Base-by-base conservation (phyloP, 2,797 vertebrate genomes). In the Pseudochirops cupreus region DNA sequence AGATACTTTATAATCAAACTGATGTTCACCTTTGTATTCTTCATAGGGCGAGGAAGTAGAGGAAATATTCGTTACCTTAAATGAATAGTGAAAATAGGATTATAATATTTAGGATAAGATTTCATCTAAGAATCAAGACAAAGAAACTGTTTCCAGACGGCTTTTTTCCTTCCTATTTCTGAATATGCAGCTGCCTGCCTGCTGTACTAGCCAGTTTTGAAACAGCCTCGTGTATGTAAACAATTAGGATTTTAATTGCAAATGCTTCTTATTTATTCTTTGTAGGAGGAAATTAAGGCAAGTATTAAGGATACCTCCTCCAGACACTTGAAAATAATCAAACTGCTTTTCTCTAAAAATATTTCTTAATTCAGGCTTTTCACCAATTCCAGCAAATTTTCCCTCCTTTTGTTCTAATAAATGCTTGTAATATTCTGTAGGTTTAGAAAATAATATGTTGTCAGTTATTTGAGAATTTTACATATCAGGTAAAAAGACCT, bases 311-410 rank as follows among this genome's bases (percentile, higher is more conserved):
- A 50, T 93, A 62, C 29, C 90, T 91, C 59, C 53, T 90, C 74
- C 74, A 50, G 1, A 59, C 39, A 82, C 94, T 94, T 96, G 29
- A 95, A 95, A 58, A 82, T 6, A 52, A 2, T 52, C 50, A 14
- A 87, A 14, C 94, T 33, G 95, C 53, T 56, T 94, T 89, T 82
- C 18, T 93, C 93, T 50, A 53, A 91, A 87, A 24, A 58, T 59
- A 90, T 90, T 33, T 95, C 94, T 52, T 57, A 39, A 89, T 91
- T 91, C 52, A 92, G 10, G 53, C 90, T 26, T 57, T 92, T 94
- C 62, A 95, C 10, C 24, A 94, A 31, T 56, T 94, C 95, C 92
- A 74, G 89, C 52, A 94, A 92, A 46, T 56, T 94, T 58, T 39
- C 91, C 90, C 16, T 91, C 28, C 74, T 93, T 94, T 21, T 91